A percentile compares a stretch with the other conserved stretches of the same genome.
Conservation (phyloP, 2,797 vertebrate species). For the Cirrhinus mrigala region DNA sequence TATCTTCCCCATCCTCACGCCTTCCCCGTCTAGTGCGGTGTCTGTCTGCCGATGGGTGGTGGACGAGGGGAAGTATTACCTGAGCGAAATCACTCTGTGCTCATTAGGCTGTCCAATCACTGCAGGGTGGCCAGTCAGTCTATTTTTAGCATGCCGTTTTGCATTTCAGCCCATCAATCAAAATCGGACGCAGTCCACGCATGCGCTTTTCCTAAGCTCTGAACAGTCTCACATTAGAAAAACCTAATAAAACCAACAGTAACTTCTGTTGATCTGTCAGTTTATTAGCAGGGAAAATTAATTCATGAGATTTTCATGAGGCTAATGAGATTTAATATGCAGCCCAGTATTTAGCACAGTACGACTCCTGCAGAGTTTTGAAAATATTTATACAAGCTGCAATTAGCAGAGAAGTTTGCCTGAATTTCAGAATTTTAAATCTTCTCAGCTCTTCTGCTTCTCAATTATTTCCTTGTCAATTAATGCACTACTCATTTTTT, state of each 20-base stretch:
- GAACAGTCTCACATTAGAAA: not conserved
- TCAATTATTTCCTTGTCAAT: not conserved
- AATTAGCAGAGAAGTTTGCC: not conserved
- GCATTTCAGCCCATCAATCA: slow-evolving; percentile 48
- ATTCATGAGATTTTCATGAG: not conserved
- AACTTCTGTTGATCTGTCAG: slow-evolving; percentile 12
- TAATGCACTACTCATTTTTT: not conserved
- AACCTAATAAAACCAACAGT: not conserved
- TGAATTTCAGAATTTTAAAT: not conserved
- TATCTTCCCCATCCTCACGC: slow-evolving; percentile 12
- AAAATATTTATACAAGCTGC: slow-evolving; percentile 1
- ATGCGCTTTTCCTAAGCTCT: not conserved
- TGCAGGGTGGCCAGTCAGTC: slow-evolving; percentile 62
- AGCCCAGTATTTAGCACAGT: not conserved
- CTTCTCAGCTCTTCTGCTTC: not conserved
- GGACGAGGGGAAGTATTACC: slow-evolving; percentile 55
- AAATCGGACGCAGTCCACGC: not conserved
- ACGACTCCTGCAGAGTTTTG: not conserved
- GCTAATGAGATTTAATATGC: slow-evolving; percentile 20
- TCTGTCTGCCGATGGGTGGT: slow-evolving; percentile 1
- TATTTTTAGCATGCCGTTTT: slow-evolving; percentile 41
- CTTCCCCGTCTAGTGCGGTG: not conserved
- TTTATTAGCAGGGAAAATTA: not conserved
- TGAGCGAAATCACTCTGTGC: slow-evolving; percentile 67
- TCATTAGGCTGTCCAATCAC: slow-evolving; percentile 67